Conservation (phyloP, 2,113 vertebrate genomes). For the Meleagris gallopavo region DNA sequence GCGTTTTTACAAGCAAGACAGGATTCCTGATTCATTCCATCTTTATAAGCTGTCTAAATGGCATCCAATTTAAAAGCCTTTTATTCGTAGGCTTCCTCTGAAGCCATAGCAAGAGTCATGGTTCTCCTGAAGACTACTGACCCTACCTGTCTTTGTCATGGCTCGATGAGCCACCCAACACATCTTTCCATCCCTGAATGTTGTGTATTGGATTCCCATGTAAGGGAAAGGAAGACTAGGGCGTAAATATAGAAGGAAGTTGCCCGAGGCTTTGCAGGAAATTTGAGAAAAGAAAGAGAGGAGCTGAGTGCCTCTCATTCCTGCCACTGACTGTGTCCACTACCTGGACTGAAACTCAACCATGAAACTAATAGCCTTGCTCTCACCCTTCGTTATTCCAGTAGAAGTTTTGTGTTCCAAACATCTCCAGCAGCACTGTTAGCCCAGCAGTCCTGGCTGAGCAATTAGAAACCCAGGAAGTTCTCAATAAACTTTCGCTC, state of each 20-base stretch:
- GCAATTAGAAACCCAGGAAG: background rate
- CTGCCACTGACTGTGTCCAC: background rate
- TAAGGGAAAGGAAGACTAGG: background rate
- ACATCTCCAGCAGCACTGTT: background rate
- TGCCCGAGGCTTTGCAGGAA: background rate
- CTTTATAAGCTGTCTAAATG: background rate
- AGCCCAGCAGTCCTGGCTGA: background rate
- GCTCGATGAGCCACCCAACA: background rate
- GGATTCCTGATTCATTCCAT: background rate
- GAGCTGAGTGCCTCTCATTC: background rate
- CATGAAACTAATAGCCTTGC: background rate
- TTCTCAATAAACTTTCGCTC: background rate
- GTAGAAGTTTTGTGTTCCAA: background rate
- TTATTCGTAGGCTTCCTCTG: background rate
- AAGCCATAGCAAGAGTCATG: background rate
- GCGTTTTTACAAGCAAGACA: background rate
- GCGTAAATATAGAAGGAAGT: background rate
- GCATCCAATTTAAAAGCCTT: background rate
- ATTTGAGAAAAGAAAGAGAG: background rate
- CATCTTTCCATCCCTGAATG: background rate
- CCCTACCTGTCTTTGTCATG: background rate
- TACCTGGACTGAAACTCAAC: background rate
- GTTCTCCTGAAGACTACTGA: background rate
- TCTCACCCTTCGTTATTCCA: background rate
- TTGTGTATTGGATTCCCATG: background rate